phyloP scores from a whole-genome alignment of 2,888 invertebrate genomes.

The Drosophila eohydei region DNA sequence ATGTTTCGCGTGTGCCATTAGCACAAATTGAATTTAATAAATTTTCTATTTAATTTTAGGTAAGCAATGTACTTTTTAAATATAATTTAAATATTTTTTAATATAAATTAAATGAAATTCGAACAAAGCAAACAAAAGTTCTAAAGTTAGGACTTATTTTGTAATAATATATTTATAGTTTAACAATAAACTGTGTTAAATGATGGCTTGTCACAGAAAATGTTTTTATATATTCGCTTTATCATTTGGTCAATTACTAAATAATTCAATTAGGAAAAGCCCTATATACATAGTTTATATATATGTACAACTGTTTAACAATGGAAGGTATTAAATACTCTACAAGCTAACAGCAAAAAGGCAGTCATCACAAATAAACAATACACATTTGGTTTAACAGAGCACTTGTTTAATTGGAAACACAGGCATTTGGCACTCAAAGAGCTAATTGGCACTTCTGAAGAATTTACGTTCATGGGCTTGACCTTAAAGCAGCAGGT shows the following conservation, averaged over 20 bases:
- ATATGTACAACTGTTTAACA: not conserved
- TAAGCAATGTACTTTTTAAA: not conserved
- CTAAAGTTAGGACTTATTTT: too few relatives aligned
- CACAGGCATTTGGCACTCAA: not conserved
- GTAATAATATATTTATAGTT: too few relatives aligned
- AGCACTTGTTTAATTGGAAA: not conserved
- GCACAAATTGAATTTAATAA: not conserved
- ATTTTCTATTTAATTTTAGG: not conserved
- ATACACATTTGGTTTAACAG: not conserved
- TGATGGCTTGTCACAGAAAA: not conserved
- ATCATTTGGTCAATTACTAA: not conserved
- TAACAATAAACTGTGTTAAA: not conserved
- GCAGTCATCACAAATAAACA: slow-evolving; percentile 2
- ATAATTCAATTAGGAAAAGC: not conserved
- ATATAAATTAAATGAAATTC: too few relatives aligned
- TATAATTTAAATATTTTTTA: not conserved
- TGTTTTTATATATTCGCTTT: not conserved
- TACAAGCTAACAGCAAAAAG: not conserved
- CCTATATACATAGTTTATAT: too few relatives aligned
- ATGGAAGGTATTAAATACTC: not conserved
- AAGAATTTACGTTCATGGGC: not conserved
- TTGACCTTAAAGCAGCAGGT: not conserved
- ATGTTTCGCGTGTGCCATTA: not conserved
- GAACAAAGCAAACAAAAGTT: too few relatives aligned
- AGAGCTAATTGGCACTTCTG: not conserved